Base-by-base conservation (phyloP, 2,797 vertebrate species). In the Periophthalmus magnuspinnatus region DNA sequence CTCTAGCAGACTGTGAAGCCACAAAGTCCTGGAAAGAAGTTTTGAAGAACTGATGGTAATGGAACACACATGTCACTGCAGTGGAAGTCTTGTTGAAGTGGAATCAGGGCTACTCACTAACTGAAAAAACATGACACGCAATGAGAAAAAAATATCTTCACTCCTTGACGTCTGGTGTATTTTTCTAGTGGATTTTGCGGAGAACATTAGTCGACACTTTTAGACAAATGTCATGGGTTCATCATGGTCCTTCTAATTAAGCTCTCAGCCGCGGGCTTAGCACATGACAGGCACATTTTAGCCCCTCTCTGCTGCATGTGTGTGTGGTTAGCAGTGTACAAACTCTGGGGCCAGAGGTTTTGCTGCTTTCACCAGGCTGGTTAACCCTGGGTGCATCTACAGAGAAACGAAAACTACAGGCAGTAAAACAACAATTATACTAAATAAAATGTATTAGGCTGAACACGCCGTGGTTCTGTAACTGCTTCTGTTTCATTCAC, bases 1-100 rank as follows among this genome's bases (percentile, higher is more conserved):
- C 84, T 86, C 86, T 85, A 89, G 85, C 85, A 86, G 91, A 91
- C 91, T 90, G 91, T 86, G 80, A 90, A 93, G 91, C 92, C 91
- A 84, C 92, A 93, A 65, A 90, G 86, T 89, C 89, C 87, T 89
- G 80, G 72, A 87, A 88, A 91, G 91, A 90, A 81, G 86, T 88
- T 92, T 92, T 60, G 58, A 84, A 94, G 91, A 90, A 85, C 65
- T 76, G 85, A 70, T 72, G 52, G 71, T 94, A 94, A 94, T 94
- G 86, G 89, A 92, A 93, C 78, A 92, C 94, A 94, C 79, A 84
- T 94, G 93, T 92, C 82, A 79, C 62, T 63, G 83, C 77, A 72
- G 74, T 78, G 70, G 79, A 87, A 81, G 82, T 78, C 82, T 86
- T 76, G 87, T 41, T 79, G 83, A 91, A 83, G 67, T 76, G 64